Evolutionary conservation across 2,888 invertebrate species (phyloP), one percentile per base, ranked within the genome.

Genomic region (Lasioglossum vierecki): DNA sequence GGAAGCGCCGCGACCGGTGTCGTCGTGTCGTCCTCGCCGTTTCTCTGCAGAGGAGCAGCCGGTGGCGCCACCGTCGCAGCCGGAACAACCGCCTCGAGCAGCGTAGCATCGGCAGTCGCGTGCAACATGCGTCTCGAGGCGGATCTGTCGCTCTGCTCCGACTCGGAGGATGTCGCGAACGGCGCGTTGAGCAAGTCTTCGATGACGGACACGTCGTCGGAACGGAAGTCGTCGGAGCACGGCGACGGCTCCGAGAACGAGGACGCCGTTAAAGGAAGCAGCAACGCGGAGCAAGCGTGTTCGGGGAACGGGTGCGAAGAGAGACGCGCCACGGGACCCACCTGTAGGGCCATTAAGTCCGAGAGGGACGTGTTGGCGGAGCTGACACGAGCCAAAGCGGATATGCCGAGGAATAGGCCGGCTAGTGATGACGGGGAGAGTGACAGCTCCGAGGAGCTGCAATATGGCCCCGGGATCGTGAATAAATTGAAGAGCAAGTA

Each of bases 381-480:
- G 18, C 18, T 79, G 18, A 39, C 68, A 41, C 85, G 75, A 41
- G 57, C 72, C n/a, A 78, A 76, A 26, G 73, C 76, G 30, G 88
- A 91, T 15, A 60, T 88, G 53, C 77, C 88, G 70, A 89, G 88
- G 68, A 88, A 84, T 73, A 84, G 89, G 18, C 26, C 49, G 30
- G 70, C n/a, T 8, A 76, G 66, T 72, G 90, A 90, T 60, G 95
- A 95, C 71, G 94, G 94, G 77, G 95, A 96, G 86, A 96, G 96
- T 80, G 96, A 96, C 93, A 96, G 96, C 78, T 96, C 96, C 90
- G 98, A 98, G 95, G 98, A 98, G 94, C 95, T 98, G 82, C 97
- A 97, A 93, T 98, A 98, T 95, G 98, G 98, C 0, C 98, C 98
- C 77, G 98, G 98, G 82, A 98, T 98, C 93, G 98, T 98, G 63